Conservation (phyloP, 2,113 vertebrate species). For the Halcyon malimbica region DNA sequence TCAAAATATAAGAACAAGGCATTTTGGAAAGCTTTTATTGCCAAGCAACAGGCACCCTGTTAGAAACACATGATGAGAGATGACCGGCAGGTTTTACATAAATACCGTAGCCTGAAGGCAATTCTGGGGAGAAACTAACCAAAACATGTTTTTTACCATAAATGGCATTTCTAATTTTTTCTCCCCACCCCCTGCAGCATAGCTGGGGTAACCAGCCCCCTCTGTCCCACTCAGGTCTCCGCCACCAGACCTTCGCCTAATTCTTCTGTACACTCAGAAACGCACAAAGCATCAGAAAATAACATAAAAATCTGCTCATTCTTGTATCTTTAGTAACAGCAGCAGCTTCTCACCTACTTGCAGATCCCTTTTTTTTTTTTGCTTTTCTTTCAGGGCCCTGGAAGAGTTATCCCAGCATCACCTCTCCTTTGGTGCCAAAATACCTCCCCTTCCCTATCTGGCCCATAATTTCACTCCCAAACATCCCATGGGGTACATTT, state of each 20-base stretch:
- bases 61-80: neutral
- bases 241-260: neutral
- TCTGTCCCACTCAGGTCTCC: conserved; percentile 46
- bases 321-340: conserved; percentile 3
- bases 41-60: conserved; percentile 58
- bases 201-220: conserved; percentile 36
- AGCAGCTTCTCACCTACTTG: neutral
- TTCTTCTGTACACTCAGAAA: neutral
- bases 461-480: neutral
- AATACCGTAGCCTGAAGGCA: conserved; percentile 11
- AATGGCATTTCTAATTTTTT: conserved; percentile 18
- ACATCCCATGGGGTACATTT: neutral
- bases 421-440: neutral
- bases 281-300: conserved; percentile 9
- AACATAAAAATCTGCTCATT: neutral
- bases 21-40: conserved; percentile 49
- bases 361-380: neutral
- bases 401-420: neutral
- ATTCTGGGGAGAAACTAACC: neutral
- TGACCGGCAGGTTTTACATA: conserved; percentile 38
- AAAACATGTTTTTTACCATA: neutral
- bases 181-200: neutral
- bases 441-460: neutral
- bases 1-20: neutral
- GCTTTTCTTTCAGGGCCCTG: neutral